Conservation (phyloP, 2,888 invertebrate genomes). For the Archips crataeganus region DNA sequence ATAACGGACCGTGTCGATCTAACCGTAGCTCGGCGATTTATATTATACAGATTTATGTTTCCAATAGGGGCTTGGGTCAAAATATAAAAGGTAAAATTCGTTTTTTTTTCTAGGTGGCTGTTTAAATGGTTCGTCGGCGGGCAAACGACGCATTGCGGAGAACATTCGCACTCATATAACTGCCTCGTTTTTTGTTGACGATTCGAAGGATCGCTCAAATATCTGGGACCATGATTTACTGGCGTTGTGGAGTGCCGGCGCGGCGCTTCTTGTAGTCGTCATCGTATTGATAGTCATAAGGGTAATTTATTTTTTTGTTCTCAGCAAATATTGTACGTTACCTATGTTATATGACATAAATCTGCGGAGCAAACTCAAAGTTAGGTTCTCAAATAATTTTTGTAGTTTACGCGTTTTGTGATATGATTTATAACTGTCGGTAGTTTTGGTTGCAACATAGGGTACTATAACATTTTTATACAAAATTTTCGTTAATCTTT, state of each 20-base stretch:
- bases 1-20: constrained; percentile 14
- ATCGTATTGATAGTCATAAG: constrained; percentile 64
- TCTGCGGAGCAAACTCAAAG: neutral
- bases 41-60: constrained; percentile 13
- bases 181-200: constrained; percentile 71
- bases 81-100: constrained; percentile 42
- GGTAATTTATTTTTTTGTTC: constrained; percentile 55
- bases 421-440: too few relatives aligned
- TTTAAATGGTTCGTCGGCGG: constrained; percentile 89
- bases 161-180: constrained; percentile 71
- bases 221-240: constrained; percentile 65
- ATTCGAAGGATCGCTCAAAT: constrained; percentile 60
- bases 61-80: constrained; percentile 5
- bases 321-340: neutral
- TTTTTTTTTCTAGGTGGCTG: constrained; percentile 87
- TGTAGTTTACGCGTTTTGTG: neutral
- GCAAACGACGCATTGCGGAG: constrained; percentile 89
- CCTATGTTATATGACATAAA: neutral
- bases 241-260: constrained; percentile 61
- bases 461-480: too few relatives aligned
- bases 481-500: too few relatives aligned
- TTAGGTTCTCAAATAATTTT: neutral
- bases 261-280: constrained; percentile 58
- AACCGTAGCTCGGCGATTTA: constrained; percentile 8
- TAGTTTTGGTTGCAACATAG: too few relatives aligned